Conservation (phyloP, 2,797 vertebrate species). For the Periophthalmus magnuspinnatus region DNA sequence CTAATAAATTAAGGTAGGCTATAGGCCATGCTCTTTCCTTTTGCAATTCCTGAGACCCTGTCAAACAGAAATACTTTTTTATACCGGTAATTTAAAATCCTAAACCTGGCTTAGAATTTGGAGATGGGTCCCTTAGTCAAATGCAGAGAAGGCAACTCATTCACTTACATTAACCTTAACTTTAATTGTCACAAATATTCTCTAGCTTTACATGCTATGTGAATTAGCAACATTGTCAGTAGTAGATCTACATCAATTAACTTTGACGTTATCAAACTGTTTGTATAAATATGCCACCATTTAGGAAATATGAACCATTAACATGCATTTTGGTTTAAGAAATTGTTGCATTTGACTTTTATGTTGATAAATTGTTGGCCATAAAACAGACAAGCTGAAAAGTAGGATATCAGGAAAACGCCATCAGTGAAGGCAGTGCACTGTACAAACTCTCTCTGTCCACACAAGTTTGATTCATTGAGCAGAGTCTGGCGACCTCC, state of each 20-base stretch:
- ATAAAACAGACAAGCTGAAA: background rate
- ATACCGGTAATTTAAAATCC: no score
- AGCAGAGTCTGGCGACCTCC: constrained; percentile 45
- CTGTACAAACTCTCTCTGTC: constrained; percentile 13
- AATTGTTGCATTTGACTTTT: constrained; percentile 1
- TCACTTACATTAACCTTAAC: no score
- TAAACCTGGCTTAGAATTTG: no score
- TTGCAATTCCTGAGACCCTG: background rate
- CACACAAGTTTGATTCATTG: constrained; percentile 57
- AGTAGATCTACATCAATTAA: background rate
- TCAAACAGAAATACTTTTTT: no score
- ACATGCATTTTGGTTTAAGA: background rate
- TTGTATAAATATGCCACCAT: background rate
- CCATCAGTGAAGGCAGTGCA: constrained; percentile 5
- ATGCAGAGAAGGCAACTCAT: no score
- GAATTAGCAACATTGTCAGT: background rate
- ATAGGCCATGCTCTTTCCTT: background rate
- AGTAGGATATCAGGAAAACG: background rate
- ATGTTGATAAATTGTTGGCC: background rate
- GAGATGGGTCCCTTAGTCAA: no score
- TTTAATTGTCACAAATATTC: no score
- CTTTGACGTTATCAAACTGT: background rate
- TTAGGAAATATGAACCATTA: background rate
- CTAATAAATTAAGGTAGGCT: background rate
- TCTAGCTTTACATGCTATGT: no score